Percentiles rank a stretch among this genome's conserved stretches.
Conservation (phyloP, 2,888 invertebrate species). For the Drosophila mercatorum region DNA sequence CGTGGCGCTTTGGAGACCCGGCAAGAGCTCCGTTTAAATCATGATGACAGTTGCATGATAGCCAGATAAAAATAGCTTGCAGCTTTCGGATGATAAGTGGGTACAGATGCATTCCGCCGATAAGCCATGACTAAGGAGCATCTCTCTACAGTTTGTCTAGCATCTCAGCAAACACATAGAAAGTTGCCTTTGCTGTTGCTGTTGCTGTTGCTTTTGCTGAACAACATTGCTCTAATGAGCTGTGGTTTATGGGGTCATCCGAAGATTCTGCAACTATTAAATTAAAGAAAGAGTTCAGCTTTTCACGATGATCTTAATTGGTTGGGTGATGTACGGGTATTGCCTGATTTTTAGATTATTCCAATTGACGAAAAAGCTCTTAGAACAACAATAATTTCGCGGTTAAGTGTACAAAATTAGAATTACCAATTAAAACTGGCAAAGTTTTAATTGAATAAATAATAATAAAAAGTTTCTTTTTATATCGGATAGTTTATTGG, state of each 20-base stretch:
- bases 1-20: constrained; percentile 40
- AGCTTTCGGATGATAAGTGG: constrained; percentile 44
- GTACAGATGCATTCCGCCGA: constrained; percentile 32
- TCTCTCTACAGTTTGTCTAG: constrained; percentile 10
- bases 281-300: constrained; percentile 11
- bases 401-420: neutral
- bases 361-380: neutral
- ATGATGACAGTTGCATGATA: constrained; percentile 37
- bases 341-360: neutral
- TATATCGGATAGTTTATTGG: neutral
- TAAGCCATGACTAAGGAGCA: constrained; percentile 33
- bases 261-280: constrained; percentile 12
- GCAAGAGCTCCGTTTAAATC: constrained; percentile 42
- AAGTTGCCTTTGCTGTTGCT: constrained; percentile 15
- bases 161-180: constrained; percentile 15
- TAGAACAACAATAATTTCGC: neutral
- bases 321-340: constrained; percentile 2
- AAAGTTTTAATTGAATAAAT: neutral
- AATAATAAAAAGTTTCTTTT: neutral
- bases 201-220: neutral
- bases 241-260: constrained; percentile 5
- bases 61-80: constrained; percentile 27
- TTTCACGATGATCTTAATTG: constrained; percentile 27
- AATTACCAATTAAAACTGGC: neutral
- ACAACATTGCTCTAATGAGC: constrained; percentile 10